Evolutionary conservation across 2,888 invertebrate species (phyloP).

Genomic region (Alloplasta piceator): DNA sequence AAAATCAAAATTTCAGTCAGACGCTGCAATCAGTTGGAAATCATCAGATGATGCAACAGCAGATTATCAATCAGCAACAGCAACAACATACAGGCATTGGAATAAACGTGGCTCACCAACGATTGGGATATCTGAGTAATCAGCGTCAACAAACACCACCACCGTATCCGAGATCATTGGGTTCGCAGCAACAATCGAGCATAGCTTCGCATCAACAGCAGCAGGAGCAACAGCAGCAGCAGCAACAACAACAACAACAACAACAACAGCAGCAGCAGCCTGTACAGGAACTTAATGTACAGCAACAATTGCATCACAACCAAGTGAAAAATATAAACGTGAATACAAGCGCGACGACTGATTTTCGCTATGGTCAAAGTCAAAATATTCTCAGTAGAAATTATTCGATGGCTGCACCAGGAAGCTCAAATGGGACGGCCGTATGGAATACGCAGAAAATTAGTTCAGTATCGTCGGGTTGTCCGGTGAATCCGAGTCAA

Average conservation of each 20-base stretch:
- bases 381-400: conserved; percentile 82
- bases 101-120: conserved; percentile 78
- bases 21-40: conserved; percentile 68
- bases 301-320: conserved; percentile 82
- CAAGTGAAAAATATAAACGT: conserved; percentile 80
- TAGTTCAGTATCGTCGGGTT: conserved; percentile 74
- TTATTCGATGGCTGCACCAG: conserved; percentile 67
- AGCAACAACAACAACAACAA: conserved; percentile 66
- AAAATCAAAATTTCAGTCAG: conserved; percentile 47
- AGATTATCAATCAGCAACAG: conserved; percentile 24
- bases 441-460: conserved; percentile 76
- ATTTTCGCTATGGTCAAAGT: conserved; percentile 82
- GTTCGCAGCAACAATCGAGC: conserved; percentile 69
- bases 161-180: conserved; percentile 83
- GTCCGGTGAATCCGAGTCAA: conserved; percentile 75
- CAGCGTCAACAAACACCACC: conserved; percentile 80
- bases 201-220: conserved; percentile 64
- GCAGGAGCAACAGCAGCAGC: conserved; percentile 69
- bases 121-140: conserved; percentile 77
- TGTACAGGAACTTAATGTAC: conserved; percentile 78
- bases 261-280: conserved; percentile 71
- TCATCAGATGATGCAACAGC: conserved; percentile 63
- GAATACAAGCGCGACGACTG: conserved; percentile 79
- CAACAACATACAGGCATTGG: conserved; percentile 68
- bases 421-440: conserved; percentile 22